Base-by-base conservation (phyloP, 2,797 vertebrate species). In the Parotocinclus haroldoi region DNA sequence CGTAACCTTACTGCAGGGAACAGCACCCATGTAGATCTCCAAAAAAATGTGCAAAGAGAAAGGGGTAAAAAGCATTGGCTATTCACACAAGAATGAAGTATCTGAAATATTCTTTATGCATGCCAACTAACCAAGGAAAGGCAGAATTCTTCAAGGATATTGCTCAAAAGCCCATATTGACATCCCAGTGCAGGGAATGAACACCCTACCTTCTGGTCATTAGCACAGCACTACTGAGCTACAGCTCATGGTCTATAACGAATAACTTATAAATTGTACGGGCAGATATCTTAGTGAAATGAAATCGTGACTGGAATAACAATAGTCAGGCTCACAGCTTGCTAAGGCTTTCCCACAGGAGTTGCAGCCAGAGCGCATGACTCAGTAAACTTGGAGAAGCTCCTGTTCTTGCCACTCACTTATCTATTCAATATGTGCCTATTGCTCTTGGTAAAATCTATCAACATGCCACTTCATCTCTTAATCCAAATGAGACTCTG, bases 1-100 rank as follows among this genome's bases (percentile, higher is more conserved):
- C 75, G 68, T 74, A 81, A 82, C 83, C 75, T 36, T 37, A 37
- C 46, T 37, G 11, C 27, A 14, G 12, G 45, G n/a, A 46, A 46
- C 45, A 46, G 2, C 27, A 42, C 14, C 48, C n/a, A 14, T 50
- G n/a, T 18, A 10, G 48, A 40, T 53, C 11, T 1, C 40, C 12
- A 48, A 60, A 58, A 16, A 39, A 37, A n/a, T 14, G 17, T 18
- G 3, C 14, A 19, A 36, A 48, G 10, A 12, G 54, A 18, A 37
- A 16, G 13, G 27, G 8, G 40, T 42, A 42, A 42, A 42, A 42
- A 11, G 8, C 10, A 4, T 11, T 42, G 40, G 40, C 40, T 1
- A 42, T 11, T 8, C 40, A 42, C 40, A 42, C 1, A 11, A 9
- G 8, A 42, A 11, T 4, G 40, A 9, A 7, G 40, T 8, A 42